Percentiles rank a stretch among this genome's conserved stretches.
phyloP scores from a whole-genome alignment of 2,888 invertebrate species.

The Chymomyza caudatula region DNA sequence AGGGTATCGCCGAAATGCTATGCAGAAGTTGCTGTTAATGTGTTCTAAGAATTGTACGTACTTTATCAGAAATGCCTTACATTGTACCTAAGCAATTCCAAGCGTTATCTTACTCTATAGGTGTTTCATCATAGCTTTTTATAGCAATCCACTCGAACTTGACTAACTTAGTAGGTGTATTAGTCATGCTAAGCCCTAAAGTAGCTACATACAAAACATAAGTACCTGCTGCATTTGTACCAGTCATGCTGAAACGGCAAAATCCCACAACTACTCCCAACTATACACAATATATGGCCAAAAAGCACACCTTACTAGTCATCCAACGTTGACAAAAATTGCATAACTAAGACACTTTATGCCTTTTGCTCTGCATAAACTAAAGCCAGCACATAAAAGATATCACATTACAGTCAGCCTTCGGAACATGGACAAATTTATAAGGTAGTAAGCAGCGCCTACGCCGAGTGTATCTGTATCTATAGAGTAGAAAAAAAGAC shows the following conservation, averaged over 20 bases:
- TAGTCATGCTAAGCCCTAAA: neutral
- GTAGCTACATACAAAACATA: too few relatives aligned
- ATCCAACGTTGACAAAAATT: neutral
- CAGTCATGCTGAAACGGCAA: neutral
- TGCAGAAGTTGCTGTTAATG: too few relatives aligned
- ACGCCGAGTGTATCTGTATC: constrained; percentile 19
- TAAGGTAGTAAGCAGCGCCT: constrained; percentile 44
- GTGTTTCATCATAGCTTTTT: neutral
- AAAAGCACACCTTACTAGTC: neutral
- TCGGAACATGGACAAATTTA: constrained; percentile 30
- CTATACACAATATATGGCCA: neutral
- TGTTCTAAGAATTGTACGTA: too few relatives aligned
- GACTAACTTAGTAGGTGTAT: too few relatives aligned
- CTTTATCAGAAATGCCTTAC: too few relatives aligned
- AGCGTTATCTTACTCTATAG: too few relatives aligned
- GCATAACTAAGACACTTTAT: constrained; percentile 53
- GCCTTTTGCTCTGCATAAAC: neutral
- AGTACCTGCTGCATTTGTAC: neutral
- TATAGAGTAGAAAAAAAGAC: constrained; percentile 1
- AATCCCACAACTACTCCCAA: neutral
- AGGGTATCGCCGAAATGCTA: too few relatives aligned
- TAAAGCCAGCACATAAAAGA: constrained; percentile 16
- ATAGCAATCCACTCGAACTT: neutral
- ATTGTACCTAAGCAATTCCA: too few relatives aligned
- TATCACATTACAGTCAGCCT: constrained; percentile 26